phyloP scores from a whole-genome alignment of 1,140 invertebrate genomes.

The Pomacea maculata region DNA sequence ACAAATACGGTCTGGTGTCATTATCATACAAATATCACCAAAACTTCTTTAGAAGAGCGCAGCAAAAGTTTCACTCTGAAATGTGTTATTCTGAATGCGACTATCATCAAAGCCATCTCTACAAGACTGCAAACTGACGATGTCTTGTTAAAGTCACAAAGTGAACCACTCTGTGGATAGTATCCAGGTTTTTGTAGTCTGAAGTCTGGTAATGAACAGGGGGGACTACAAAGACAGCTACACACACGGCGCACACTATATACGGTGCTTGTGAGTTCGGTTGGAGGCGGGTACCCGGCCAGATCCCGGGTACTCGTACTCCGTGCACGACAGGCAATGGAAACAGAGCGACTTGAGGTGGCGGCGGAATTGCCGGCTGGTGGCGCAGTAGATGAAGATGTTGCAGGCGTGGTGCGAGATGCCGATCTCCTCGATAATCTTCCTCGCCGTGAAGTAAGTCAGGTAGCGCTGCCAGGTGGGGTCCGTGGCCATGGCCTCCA shows the following conservation, averaged over 20 bases:
- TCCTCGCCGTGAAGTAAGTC: slow-evolving; percentile 37
- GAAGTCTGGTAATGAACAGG: neutral
- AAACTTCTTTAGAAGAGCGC: too few species aligned
- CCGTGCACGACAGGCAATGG: slow-evolving; percentile 17
- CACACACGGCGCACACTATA: neutral
- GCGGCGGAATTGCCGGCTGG: slow-evolving; percentile 46
- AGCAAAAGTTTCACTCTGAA: too few species aligned
- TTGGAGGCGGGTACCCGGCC: slow-evolving; percentile 10
- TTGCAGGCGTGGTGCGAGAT: slow-evolving; percentile 56
- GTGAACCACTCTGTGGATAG: neutral
- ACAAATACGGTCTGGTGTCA: too few species aligned
- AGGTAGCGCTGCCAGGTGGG: slow-evolving; percentile 42
- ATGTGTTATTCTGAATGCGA: too few species aligned
- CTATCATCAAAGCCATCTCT: neutral
- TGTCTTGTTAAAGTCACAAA: neutral
- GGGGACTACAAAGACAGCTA: neutral
- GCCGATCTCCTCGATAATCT: slow-evolving; percentile 48
- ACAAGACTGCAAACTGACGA: neutral
- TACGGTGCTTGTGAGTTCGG: slow-evolving; percentile 14
- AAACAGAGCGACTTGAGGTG: slow-evolving; percentile 28
- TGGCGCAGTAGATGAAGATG: slow-evolving; percentile 54
- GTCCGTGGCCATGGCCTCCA: slow-evolving; percentile 33
- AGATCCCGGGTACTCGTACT: neutral
- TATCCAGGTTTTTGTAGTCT: neutral
- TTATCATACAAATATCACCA: too few species aligned